Conservation (phyloP, 2,888 invertebrate species). For the Leptopilina myrica region DNA sequence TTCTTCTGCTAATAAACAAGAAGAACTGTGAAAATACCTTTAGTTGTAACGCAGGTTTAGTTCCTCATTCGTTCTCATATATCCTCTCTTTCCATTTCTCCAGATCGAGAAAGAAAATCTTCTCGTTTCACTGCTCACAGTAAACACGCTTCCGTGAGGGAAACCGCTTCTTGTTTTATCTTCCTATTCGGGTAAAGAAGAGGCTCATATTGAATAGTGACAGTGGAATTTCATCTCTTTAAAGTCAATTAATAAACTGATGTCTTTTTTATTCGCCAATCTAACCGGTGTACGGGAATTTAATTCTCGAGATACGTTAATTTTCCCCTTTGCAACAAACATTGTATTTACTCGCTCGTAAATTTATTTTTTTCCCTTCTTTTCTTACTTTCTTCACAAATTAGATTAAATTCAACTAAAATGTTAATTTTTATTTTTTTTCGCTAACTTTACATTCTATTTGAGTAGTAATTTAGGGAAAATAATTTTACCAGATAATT, state of each 20-base stretch:
- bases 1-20: no score
- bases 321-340: no score
- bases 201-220: conserved; percentile 6
- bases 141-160: conserved; percentile 10
- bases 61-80: neutral
- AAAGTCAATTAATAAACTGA: conserved; percentile 17
- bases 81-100: conserved; percentile 1
- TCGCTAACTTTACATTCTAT: no score
- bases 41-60: neutral
- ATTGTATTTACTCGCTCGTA: no score
- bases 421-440: no score
- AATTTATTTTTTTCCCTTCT: no score
- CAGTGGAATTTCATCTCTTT: conserved; percentile 10
- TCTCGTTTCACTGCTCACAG: conserved; percentile 45
- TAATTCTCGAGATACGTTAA: no score
- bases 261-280: conserved; percentile 2
- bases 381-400: no score
- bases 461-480: no score
- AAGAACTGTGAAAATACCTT: neutral
- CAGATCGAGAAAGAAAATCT: conserved; percentile 32
- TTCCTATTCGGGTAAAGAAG: neutral
- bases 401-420: no score
- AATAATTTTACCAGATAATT: no score
- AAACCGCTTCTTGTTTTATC: conserved; percentile 26
- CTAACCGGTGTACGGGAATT: no score